phyloP scores from a whole-genome alignment of 2,888 invertebrate genomes.

The Eupithecia abbreviata region DNA sequence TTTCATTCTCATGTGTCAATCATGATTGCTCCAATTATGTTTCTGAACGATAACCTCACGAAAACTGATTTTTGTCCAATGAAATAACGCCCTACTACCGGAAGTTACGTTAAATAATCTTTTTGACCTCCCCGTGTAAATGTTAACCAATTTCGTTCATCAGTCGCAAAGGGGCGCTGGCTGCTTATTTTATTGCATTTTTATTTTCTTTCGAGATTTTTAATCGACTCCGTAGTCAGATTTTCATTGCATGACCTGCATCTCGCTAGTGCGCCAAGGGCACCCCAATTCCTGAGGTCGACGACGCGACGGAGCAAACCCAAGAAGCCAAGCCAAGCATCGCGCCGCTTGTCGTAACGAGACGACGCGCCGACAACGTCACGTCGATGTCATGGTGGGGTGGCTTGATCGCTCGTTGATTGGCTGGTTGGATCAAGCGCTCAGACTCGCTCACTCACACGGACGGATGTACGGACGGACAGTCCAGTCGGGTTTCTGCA shows the following conservation, averaged over 20 bases:
- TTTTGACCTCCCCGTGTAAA: neutral
- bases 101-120: conserved; percentile 3
- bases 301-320: neutral
- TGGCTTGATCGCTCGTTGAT: conserved; percentile 3
- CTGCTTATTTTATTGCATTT: neutral
- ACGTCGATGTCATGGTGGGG: conserved; percentile 1
- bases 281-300: neutral
- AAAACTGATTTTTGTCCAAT: neutral
- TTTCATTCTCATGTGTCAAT: neutral
- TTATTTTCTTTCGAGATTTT: neutral
- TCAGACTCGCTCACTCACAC: neutral
- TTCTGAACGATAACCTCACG: neutral
- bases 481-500: conserved; percentile 83
- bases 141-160: neutral
- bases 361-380: no score
- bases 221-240: neutral
- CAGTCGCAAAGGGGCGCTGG: neutral
- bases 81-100: neutral
- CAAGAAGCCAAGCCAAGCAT: conserved; percentile 5
- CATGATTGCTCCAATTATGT: neutral
- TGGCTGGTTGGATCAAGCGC: neutral
- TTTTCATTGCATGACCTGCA: neutral
- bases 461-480: conserved; percentile 18
- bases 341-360: neutral
- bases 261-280: neutral